A percentile compares a stretch with the other conserved stretches of the same genome.
Evolutionary conservation across 2,113 vertebrate species (phyloP).

Genomic region (Ciconia boyciana): DNA sequence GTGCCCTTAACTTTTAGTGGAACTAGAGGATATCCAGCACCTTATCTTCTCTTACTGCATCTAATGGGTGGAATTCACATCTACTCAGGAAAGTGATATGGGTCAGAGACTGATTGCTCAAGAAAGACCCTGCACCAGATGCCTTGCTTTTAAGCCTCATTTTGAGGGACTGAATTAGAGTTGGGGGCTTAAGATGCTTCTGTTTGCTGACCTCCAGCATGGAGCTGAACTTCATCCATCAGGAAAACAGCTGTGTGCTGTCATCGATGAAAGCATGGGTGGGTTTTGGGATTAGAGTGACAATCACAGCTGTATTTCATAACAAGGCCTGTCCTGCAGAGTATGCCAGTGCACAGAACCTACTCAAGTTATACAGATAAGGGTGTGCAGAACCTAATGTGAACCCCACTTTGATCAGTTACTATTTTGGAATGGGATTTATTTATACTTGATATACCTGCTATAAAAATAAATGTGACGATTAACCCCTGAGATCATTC

Average conservation of each 20-base stretch:
- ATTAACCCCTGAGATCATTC: constrained; percentile 69
- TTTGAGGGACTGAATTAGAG: not conserved
- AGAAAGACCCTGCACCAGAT: not conserved
- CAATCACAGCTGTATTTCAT: not conserved
- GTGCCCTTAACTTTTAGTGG: not conserved
- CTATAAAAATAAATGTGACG: constrained; percentile 56
- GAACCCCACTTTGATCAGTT: not conserved
- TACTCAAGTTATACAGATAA: not conserved
- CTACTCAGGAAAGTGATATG: accelerated
- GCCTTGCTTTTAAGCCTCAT: not conserved
- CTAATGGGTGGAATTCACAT: not conserved
- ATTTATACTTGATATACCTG: not conserved
- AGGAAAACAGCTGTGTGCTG: not conserved
- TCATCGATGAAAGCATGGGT: not conserved
- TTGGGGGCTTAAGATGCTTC: not conserved
- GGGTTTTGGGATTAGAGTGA: not conserved
- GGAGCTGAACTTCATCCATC: not conserved
- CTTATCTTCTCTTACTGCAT: not conserved
- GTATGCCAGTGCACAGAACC: not conserved
- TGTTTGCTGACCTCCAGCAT: not conserved
- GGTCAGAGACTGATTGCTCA: not conserved
- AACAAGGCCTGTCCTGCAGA: not conserved
- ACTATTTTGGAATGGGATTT: not conserved
- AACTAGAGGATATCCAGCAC: not conserved
- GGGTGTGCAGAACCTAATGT: not conserved